Evolutionary conservation across 1,140 invertebrate species (phyloP).

Genomic region (Carcinoscorpius rotundicauda): DNA sequence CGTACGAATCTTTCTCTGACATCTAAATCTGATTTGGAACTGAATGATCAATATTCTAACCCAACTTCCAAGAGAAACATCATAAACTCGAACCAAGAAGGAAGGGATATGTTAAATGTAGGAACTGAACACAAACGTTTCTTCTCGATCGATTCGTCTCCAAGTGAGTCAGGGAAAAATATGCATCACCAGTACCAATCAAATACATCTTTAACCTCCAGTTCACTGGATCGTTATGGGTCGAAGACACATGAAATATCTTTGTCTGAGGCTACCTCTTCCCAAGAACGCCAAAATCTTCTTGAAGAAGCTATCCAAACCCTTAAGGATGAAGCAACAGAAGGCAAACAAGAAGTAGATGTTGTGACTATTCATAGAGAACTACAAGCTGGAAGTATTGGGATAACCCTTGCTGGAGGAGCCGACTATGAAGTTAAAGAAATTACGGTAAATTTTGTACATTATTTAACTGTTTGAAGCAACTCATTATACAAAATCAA

Average conservation of each 20-base stretch:
- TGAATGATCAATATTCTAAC: neutral
- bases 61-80: neutral
- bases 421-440: constrained; percentile 80
- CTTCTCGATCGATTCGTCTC: neutral
- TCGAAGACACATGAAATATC: neutral
- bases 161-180: neutral
- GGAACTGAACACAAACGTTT: neutral
- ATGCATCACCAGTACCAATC: neutral
- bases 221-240: neutral
- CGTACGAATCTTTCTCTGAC: no score
- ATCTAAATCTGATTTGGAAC: no score
- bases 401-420: constrained; percentile 73
- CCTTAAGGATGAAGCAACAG: constrained; percentile 39
- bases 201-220: neutral
- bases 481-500: no score
- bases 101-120: neutral
- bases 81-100: neutral
- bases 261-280: constrained; percentile 39
- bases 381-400: constrained; percentile 51
- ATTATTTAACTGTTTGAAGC: no score
- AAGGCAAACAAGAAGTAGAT: neutral
- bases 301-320: constrained; percentile 49
- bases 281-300: constrained; percentile 46
- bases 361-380: neutral
- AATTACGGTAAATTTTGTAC: constrained; percentile 56